Evolutionary conservation across 1,140 invertebrate species (phyloP), one percentile per base, ranked within the genome.

Genomic region (Leucophenga varia): DNA sequence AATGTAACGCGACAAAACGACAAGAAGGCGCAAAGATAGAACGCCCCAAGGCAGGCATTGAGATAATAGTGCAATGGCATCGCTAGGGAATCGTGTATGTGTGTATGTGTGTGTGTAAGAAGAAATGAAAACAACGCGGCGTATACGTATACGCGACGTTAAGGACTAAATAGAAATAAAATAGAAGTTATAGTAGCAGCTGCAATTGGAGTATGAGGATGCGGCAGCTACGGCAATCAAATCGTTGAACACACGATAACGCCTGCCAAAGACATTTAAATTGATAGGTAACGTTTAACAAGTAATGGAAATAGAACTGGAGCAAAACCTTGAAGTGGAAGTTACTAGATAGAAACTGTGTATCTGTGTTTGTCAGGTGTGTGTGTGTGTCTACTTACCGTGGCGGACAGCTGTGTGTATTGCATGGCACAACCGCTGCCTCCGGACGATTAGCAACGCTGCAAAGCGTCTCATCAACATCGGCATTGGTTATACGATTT

Each of bases 371-470:
- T 22, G 31, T 8, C 22, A 47, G 20, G 43, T 54, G 59, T 43
- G 51, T 47, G 8, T 17, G 28, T 25, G 20, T 35, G 18, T 5
- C 21, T 36, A 67, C 88, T 87, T 80, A 95, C 91, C 87, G 90
- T 51, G 89, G 87, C 9, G 89, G 87, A 77, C 91, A 95, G 12
- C 85, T 86, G 64, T 93, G 89, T 25, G 81, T 86, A 76, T 93
- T 93, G 76, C 92, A 95, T 50, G 85, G 81, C 35, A 89, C 82
- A 32, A 90, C 82, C 41, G 85, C 81, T 21, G 86, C 82, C 49
- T 86, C 83, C 1, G 90, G 91, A 64, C 84, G 86, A 63, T 82
- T 82, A 36, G 84, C 82, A 12, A 82, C 79, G 69, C 91, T 87
- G 77, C 91, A 95, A 5, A 92, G 82, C 53, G 84, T 78, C 63